Base-by-base conservation (phyloP, 1,140 invertebrate genomes). In the Myzus persicae region DNA sequence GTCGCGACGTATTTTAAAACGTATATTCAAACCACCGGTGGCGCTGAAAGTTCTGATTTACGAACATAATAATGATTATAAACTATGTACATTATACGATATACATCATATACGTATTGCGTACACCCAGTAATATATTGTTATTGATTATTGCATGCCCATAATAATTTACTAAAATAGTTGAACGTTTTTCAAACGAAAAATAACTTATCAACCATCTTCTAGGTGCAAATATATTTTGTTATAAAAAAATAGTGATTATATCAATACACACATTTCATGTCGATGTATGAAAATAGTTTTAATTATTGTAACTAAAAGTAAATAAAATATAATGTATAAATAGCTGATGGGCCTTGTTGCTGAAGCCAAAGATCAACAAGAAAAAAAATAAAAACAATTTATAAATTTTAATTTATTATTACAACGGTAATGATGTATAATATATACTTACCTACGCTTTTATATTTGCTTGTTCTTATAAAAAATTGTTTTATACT, bases 1-100 rank as follows among this genome's bases (percentile, higher is more conserved):
- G 48, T 36, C 3, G 20, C 22, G 48, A 89, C 87, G 26, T 40
- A 51, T 89, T 89, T 89, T 89, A 51, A 89, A 89, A 89, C 88
- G 48, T 89, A 54, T 89, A 54, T 54, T 54, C 51, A 51, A 89
- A 40, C 88, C 87, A 89, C 46, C 87, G 87, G 46, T 44, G 87
- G n/a, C 48, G 46, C 46, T 38, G 88, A 38, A 54, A 89, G 88
- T 89, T 54, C 24, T 54, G 87, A 89, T 89, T 51, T 87, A 51
- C 46, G 26, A 89, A 54, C 36, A 48, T 11, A 54, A 48, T 11
- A 54, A 85, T 40, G 11, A 76, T 76, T 76, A 76, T 76, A 76
- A 76, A n/a, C 59, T 76, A 51, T 82, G 81, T 40, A 38, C 38
- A 82, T 38, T 38, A 22, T 81, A 36, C 46, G 18, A 44, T 44